These are phyloP conservation scores for Ctenochaetus hawaiiensis DNA, from an alignment of 2,797 vertebrate genomes.

Conservation along the genomic window DNA sequence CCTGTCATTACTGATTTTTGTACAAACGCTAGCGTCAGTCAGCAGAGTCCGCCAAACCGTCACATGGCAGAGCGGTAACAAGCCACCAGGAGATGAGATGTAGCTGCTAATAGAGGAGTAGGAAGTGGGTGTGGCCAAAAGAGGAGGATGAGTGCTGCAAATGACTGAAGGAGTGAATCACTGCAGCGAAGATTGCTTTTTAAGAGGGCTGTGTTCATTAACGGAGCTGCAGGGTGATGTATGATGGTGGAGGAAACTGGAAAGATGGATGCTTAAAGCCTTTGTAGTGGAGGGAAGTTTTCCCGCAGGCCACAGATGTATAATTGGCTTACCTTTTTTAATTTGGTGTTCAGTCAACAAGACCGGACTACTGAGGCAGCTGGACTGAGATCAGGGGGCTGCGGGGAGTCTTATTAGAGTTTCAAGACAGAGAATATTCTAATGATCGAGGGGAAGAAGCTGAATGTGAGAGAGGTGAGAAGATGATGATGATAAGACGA, in stretches of 20 bases:
- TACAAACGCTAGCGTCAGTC: conserved; percentile 11
- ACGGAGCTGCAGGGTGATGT: conserved; percentile 1
- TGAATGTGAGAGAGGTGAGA: neutral
- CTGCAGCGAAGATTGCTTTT: conserved; percentile 33
- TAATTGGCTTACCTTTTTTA: conserved; percentile 36
- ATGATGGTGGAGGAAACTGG: neutral
- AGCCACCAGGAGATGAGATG: neutral
- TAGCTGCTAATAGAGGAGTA: neutral
- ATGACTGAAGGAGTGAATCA: conserved; percentile 36
- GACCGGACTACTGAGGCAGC: neutral
- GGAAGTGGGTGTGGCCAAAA: conserved; percentile 21
- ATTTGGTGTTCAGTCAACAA: conserved; percentile 24
- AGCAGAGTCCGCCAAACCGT: neutral
- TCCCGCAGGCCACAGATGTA: conserved; percentile 7
- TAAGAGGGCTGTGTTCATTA: conserved; percentile 38
- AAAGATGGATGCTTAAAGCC: neutral
- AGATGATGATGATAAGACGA: neutral
- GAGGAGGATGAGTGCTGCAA: neutral
- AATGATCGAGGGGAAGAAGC: neutral
- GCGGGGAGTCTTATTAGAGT: conserved; percentile 9
- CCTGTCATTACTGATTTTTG: conserved; percentile 34
- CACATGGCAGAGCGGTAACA: neutral
- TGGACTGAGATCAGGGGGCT: neutral
- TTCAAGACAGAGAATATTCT: neutral
- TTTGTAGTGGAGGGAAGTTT: conserved; percentile 1